Percentiles rank a stretch among this genome's conserved stretches.
phyloP scores from a whole-genome alignment of 2,888 invertebrate genomes.

The Phyto melanocephala region DNA sequence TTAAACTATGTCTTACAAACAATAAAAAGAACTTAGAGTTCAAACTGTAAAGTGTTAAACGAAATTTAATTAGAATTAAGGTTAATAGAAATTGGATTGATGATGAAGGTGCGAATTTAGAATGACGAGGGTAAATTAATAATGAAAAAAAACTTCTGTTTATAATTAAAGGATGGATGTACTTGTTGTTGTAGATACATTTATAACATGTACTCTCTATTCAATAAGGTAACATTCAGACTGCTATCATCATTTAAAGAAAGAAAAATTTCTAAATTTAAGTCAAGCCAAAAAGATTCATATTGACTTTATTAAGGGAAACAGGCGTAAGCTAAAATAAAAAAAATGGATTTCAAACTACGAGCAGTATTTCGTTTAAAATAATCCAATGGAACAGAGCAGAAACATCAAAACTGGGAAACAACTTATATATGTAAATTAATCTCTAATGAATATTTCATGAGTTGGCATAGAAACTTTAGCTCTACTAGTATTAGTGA shows the following conservation, averaged over 20 bases:
- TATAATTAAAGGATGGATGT: conserved; percentile 29
- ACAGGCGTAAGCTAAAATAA: conserved; percentile 19
- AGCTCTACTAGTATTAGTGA: conserved; percentile 32
- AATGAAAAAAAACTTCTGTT: conserved; percentile 18
- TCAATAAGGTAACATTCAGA: not conserved
- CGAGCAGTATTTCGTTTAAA: not conserved
- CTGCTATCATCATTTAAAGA: not conserved
- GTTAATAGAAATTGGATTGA: conserved; percentile 47
- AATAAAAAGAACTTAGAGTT: not conserved
- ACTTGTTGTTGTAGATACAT: not conserved
- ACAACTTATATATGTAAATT: conserved; percentile 43
- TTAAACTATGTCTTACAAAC: not conserved
- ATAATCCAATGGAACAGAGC: not conserved
- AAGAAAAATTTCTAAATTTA: not conserved
- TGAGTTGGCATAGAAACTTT: conserved; percentile 15
- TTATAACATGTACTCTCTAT: conserved; percentile 3
- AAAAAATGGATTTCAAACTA: not conserved
- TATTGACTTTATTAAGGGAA: conserved; percentile 30
- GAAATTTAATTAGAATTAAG: conserved; percentile 16
- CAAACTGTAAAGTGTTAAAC: not conserved
- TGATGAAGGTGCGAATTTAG: conserved; percentile 25
- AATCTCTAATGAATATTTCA: conserved; percentile 52
- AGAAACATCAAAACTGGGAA: not conserved
- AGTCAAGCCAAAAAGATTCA: not conserved
- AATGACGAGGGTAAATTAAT: conserved; percentile 44